Evolutionary conservation across 2,797 vertebrate genomes (phyloP).

Genomic region (Otolemur crassicaudatus): DNA sequence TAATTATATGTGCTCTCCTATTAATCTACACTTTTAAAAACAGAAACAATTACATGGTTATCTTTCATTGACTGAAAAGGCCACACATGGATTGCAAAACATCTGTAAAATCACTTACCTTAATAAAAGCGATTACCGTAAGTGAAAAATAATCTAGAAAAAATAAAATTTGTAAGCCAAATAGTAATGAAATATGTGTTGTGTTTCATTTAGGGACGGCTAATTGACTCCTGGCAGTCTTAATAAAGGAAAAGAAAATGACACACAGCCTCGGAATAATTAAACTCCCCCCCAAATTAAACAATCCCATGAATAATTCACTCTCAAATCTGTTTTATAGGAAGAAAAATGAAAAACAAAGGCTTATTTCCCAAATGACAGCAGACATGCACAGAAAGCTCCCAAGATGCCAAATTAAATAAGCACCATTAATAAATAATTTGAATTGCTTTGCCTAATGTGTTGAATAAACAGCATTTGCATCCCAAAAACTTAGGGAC

Average conservation of each 20-base stretch:
- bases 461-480: slow-evolving; percentile 65
- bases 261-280: not conserved
- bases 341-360: slow-evolving; percentile 5
- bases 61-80: not conserved
- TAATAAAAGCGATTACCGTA: not conserved
- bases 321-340: not conserved
- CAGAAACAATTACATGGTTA: not conserved
- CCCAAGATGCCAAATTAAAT: slow-evolving; percentile 70
- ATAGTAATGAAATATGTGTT: no score
- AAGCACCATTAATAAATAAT: slow-evolving; percentile 71
- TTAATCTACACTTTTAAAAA: no score
- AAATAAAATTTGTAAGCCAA: not conserved
- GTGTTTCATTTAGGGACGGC: not conserved
- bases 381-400: slow-evolving; percentile 2
- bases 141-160: not conserved
- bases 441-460: slow-evolving; percentile 60
- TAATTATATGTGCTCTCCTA: no score
- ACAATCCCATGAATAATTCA: slow-evolving; percentile 44
- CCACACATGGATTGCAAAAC: not conserved
- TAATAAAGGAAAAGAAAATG: not conserved
- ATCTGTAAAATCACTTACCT: not conserved
- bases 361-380: slow-evolving; percentile 47
- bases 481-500: slow-evolving; percentile 28
- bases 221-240: slow-evolving; percentile 1
- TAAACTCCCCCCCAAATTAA: not conserved